Conservation (phyloP, 2,888 invertebrate species). For the Drosophila infuscata region DNA sequence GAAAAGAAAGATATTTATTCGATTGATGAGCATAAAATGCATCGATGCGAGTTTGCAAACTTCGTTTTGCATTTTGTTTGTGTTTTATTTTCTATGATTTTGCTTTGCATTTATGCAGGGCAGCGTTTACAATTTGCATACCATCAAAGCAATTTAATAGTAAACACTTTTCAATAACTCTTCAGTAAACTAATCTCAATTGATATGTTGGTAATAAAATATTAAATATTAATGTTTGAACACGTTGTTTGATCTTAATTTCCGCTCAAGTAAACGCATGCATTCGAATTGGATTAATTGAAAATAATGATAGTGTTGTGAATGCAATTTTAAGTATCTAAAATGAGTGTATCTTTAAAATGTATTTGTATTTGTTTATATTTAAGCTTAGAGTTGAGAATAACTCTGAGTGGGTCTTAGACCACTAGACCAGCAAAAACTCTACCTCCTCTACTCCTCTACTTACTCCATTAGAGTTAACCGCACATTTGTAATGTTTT, state of each 20-base stretch:
- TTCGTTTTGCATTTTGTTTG: not conserved
- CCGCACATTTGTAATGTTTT: conserved; percentile 67
- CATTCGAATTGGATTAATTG: conserved; percentile 20
- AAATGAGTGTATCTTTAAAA: not conserved
- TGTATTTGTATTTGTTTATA: not conserved
- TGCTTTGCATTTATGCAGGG: conserved; percentile 44
- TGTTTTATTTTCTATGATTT: conserved; percentile 23
- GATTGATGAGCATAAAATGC: not conserved
- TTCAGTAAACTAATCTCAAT: conserved; percentile 29
- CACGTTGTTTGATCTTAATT: conserved; percentile 72
- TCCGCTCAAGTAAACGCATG: conserved; percentile 55
- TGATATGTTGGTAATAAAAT: conserved; percentile 28
- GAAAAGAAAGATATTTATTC: conserved; percentile 2
- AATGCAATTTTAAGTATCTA: not conserved
- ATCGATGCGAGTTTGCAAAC: not conserved
- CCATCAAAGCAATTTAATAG: conserved; percentile 44
- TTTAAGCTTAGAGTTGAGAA: not conserved
- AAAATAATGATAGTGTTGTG: not conserved
- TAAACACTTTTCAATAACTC: conserved; percentile 65
- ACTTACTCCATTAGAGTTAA: conserved; percentile 43
- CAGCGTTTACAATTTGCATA: conserved; percentile 54
- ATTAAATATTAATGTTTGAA: conserved; percentile 56
- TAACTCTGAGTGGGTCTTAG: not conserved
- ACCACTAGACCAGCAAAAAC: not conserved
- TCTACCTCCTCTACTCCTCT: not conserved